Base-by-base conservation (phyloP, 2,888 invertebrate species). In the Tyria jacobaeae region DNA sequence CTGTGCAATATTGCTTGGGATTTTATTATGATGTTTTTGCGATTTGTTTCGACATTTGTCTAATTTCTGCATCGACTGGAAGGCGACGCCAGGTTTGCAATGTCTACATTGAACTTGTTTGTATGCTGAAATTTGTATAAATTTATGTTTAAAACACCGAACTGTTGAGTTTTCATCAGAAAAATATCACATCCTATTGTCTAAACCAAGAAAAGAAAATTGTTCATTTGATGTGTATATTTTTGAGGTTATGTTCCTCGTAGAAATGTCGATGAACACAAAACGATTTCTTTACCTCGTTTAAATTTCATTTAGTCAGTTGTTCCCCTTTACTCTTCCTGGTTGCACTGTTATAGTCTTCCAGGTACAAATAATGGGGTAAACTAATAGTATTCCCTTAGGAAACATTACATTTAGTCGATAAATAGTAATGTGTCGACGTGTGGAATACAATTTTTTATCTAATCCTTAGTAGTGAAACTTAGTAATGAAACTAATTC, bases 321-420 rank as follows among this genome's bases (percentile, higher is more conserved):
- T 24, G 48, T 14, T 75, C 88, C 91, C 91, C 87, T 66, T 78
- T 64, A 87, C 89, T 90, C 90, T 90, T 89, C 89, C 89, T 87
- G 85, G 76, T 64, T 78, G 85, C 12, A 68, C 80, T 66, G 2
- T n/a, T 1, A 60, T 84, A 77, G 82, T 73, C 81, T 64, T 75
- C 70, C 78, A 83, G 90, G 89, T 89, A 88, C 88, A 86, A 58
- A 59, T 62, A 60, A 70, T 67, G 87, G 90, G 91, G 86, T 62
- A 90, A 25, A 90, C 31, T 48, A 78, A 81, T 53, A 24, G 4
- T 37, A 60, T 88, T 90, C 91, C 87, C 84, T 70, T 89, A 91
- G 91, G 91, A 91, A 91, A 89, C 89, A 89, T 69, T 79, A 67
- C 73, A 34, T 12, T 66, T 75, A 62, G 34, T 6, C n/a, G 3